These are phyloP conservation scores for Aricia artaxerxes DNA, from an alignment of 2,888 invertebrate genomes.

Conservation along the genomic window DNA sequence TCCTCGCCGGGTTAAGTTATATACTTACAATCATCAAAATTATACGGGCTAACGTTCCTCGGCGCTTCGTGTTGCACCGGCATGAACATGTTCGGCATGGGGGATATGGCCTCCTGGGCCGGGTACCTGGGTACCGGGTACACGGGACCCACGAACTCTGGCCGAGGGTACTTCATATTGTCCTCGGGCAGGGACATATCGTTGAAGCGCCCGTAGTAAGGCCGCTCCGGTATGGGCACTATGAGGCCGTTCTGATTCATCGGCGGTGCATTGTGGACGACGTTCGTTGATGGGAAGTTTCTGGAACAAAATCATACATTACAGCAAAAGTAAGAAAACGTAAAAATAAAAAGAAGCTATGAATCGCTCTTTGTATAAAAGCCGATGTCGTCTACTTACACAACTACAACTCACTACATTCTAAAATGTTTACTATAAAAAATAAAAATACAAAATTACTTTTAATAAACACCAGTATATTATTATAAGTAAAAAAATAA, in stretches of 20 bases:
- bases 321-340: neutral
- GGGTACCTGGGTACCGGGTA: conserved; percentile 41
- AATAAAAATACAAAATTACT: too few relatives aligned
- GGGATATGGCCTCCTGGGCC: conserved; percentile 39
- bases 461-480: too few relatives aligned
- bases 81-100: conserved; percentile 46
- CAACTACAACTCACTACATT: too few relatives aligned
- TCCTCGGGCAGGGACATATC: conserved; percentile 46
- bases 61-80: conserved; percentile 46
- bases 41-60: conserved; percentile 47
- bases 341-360: too few relatives aligned
- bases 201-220: conserved; percentile 46
- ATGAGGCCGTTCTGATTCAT: conserved; percentile 49
- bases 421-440: too few relatives aligned
- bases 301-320: conserved; percentile 40
- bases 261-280: conserved; percentile 46
- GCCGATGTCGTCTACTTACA: too few relatives aligned
- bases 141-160: conserved; percentile 43
- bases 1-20: too few relatives aligned
- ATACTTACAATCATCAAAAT: conserved; percentile 50
- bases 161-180: conserved; percentile 43
- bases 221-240: conserved; percentile 48
- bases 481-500: too few relatives aligned
- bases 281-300: conserved; percentile 42
- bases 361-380: too few relatives aligned